Evolutionary conservation across 1,140 invertebrate genomes (phyloP).

Genomic region (Odontomachus brunneus): DNA sequence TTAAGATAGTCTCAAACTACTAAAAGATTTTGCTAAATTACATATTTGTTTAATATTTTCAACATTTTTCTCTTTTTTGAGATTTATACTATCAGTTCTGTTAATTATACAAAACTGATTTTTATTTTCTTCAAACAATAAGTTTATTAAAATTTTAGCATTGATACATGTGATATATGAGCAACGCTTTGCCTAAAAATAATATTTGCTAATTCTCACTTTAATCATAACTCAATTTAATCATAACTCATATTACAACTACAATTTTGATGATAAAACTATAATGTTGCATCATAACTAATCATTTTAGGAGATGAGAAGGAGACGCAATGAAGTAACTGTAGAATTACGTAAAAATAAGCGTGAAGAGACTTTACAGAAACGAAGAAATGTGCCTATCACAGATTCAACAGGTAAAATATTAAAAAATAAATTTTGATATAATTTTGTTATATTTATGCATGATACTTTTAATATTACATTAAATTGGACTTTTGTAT

Average conservation of each 20-base stretch:
- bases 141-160: too few relatives aligned
- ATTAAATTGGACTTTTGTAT: not conserved
- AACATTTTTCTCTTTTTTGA: conserved; percentile 3
- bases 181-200: not conserved
- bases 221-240: too few relatives aligned
- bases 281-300: not conserved
- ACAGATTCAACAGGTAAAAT: conserved; percentile 90
- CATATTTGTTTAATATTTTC: not conserved
- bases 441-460: not conserved
- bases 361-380: conserved; percentile 97
- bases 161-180: too few relatives aligned
- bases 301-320: conserved; percentile 94
- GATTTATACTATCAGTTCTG: not conserved
- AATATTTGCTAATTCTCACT: not conserved
- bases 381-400: conserved; percentile 96
- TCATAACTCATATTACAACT: not conserved
- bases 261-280: conserved; percentile 4
- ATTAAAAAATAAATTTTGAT: not conserved
- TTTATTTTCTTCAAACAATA: not conserved
- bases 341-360: conserved; percentile 98
- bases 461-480: not conserved
- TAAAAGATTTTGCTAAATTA: not conserved
- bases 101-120: not conserved
- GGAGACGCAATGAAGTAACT: conserved; percentile 97
- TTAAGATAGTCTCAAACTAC: not conserved